A percentile compares a stretch with the other conserved stretches of the same genome.
These are phyloP conservation scores for Lampris incognitus DNA, from an alignment of 2,113 vertebrate species.

Conservation along the genomic window DNA sequence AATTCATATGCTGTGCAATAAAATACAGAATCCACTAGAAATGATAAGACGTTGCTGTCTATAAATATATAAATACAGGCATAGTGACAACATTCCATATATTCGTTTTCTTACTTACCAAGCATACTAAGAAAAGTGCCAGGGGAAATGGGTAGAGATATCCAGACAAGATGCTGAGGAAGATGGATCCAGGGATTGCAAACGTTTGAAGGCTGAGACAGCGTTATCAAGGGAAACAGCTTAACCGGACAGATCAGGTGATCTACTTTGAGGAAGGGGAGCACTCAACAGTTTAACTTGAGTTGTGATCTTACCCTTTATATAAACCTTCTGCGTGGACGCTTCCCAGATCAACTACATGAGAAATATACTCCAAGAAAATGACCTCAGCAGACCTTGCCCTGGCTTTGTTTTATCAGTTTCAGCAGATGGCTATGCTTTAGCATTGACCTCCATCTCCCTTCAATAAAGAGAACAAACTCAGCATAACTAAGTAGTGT, in stretches of 20 bases:
- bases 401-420: too few relatives aligned
- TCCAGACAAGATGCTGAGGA: slow-evolving; percentile 98
- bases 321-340: too few relatives aligned
- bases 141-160: slow-evolving; percentile 97
- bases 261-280: not conserved
- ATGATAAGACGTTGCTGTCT: too few relatives aligned
- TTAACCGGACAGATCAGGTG: not conserved
- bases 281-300: too few relatives aligned
- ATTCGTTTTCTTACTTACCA: slow-evolving; percentile 86
- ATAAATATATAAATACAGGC: not conserved
- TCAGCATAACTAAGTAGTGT: too few relatives aligned
- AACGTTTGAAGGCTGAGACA: slow-evolving; percentile 93
- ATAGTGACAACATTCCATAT: not conserved
- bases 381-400: too few relatives aligned
- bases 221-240: slow-evolving; percentile 81
- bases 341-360: too few relatives aligned
- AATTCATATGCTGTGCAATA: not conserved
- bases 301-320: too few relatives aligned
- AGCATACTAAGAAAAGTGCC: slow-evolving; percentile 96
- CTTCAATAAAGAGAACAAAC: too few relatives aligned
- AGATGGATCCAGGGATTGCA: slow-evolving; percentile 98
- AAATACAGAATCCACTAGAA: not conserved
- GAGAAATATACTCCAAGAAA: too few relatives aligned
- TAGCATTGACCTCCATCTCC: too few relatives aligned
- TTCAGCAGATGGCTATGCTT: too few relatives aligned